Conservation (phyloP, 2,113 vertebrate genomes). For the Cyprinodon tularosa region DNA sequence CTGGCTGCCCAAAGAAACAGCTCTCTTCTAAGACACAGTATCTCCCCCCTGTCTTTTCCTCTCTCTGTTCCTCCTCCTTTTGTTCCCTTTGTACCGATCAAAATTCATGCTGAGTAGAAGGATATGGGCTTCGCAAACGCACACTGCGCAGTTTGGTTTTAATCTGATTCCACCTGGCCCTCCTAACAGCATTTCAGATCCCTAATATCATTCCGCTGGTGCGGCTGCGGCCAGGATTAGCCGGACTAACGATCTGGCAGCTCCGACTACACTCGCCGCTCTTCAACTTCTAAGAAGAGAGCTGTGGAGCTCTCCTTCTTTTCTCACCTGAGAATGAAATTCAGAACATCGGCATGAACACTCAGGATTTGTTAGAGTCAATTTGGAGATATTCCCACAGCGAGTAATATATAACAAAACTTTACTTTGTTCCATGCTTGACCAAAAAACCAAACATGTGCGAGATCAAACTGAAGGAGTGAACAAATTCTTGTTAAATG, state of each 20-base stretch:
- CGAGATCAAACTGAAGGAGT: conserved; percentile 21
- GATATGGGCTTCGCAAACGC: conserved; percentile 73
- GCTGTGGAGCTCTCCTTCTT: conserved; percentile 31
- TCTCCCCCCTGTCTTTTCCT: conserved; percentile 53
- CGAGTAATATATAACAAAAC: conserved; percentile 32
- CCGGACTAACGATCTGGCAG: conserved; percentile 77
- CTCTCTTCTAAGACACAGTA: conserved; percentile 67
- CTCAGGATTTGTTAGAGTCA: conserved; percentile 63
- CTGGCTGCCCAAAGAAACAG: conserved; percentile 68
- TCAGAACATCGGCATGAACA: conserved; percentile 37
- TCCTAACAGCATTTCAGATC: conserved; percentile 79
- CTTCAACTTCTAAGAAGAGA: conserved; percentile 45
- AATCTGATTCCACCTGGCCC: conserved; percentile 81
- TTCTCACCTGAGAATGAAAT: conserved; percentile 48
- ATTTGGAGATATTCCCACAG: conserved; percentile 66
- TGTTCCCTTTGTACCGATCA: conserved; percentile 79
- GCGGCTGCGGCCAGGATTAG: conserved; percentile 77
- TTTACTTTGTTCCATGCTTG: conserved; percentile 31
- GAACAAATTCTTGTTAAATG: conserved; percentile 28
- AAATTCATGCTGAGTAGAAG: conserved; percentile 81
- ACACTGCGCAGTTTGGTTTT: conserved; percentile 79
- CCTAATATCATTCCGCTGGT: conserved; percentile 79
- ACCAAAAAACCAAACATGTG: conserved; percentile 26
- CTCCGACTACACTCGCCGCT: conserved; percentile 49
- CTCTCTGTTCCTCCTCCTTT: conserved; percentile 71